Base-by-base conservation (phyloP, 2,888 invertebrate genomes). In the Polydrusus cervinus region DNA sequence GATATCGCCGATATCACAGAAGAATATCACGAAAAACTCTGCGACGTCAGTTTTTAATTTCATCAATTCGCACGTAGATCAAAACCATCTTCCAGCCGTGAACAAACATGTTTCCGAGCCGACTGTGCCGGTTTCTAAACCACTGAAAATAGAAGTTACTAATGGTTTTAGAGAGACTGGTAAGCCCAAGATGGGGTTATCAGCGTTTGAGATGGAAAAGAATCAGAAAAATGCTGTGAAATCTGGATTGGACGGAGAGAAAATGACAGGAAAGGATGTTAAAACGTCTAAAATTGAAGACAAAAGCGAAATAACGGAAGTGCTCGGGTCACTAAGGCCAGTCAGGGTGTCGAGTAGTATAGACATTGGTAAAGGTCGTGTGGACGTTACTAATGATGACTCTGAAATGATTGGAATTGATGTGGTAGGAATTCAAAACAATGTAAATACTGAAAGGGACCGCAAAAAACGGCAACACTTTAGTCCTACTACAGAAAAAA, bases 11-110 rank as follows among this genome's bases (percentile, higher is more conserved):
- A 80, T 80, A 60, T 78, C 80, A 55, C 78, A 78, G 65, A 92
- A 92, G 83, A 90, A 92, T 81, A 93, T 93, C 82, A 89, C 92
- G 40, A 91, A 91, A 85, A 92, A 92, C 72, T 92, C 93, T n/a
- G 78, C 77, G 3, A 89, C 89, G 70, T 90, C 91, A 16, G 90
- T 92, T 76, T 93, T 90, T 84, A 88, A 89, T 72, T 92, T 92
- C 83, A 87, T 87, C 68, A 86, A 84, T 60, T 66, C 67, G 6
- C 60, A 83, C 3, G 84, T 82, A 77, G 78, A 80, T 47, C 79
- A 80, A 55, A 78, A 69, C 11, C 80, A 81, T 34, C 68, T 80
- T 5, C 81, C 80, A 8, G n/a, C 62, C 2, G 64, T 80, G 8
- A 82, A 82, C 65, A 76, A 79, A 62, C 79, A 81, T 67, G 77